Conservation (phyloP, 1,140 invertebrate species). For the Asobara japonica region DNA sequence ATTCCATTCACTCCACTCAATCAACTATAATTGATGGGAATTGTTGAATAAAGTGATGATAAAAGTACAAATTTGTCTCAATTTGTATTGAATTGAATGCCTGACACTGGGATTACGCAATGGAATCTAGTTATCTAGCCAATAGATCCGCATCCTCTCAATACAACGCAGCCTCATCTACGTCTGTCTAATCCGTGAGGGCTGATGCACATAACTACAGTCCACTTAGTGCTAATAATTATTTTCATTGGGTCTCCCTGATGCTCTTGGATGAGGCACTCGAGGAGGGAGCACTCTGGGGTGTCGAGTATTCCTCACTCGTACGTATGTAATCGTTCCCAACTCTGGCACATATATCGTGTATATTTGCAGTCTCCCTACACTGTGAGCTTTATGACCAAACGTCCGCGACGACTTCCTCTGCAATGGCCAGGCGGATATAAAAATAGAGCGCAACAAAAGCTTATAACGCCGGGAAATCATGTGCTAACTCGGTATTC, state of each 20-base stretch:
- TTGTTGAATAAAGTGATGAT: background rate
- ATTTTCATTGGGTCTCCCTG: constrained; percentile 62
- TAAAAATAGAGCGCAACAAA: constrained; percentile 63
- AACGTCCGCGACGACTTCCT: constrained; percentile 62
- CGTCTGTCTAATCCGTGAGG: background rate
- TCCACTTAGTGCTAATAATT: constrained; percentile 66
- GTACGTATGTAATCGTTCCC: constrained; percentile 1
- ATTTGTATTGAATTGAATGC: constrained; percentile 8
- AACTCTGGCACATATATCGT: background rate
- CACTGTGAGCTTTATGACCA: constrained; percentile 15
- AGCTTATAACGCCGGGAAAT: background rate
- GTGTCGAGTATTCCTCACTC: background rate
- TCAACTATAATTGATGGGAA: background rate
- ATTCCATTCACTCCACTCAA: background rate
- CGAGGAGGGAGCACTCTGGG: constrained; percentile 4
- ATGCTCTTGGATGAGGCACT: background rate
- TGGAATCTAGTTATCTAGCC: constrained; percentile 63
- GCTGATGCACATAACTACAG: constrained; percentile 45
- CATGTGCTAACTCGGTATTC: no score
- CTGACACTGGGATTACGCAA: constrained; percentile 55
- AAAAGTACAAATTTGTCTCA: constrained; percentile 7
- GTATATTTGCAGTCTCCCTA: constrained; percentile 23
- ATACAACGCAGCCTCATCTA: constrained; percentile 49
- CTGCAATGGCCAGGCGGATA: constrained; percentile 59
- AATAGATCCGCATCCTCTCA: constrained; percentile 65